Conservation (phyloP, 2,797 vertebrate species). For the Mico argentatus region DNA sequence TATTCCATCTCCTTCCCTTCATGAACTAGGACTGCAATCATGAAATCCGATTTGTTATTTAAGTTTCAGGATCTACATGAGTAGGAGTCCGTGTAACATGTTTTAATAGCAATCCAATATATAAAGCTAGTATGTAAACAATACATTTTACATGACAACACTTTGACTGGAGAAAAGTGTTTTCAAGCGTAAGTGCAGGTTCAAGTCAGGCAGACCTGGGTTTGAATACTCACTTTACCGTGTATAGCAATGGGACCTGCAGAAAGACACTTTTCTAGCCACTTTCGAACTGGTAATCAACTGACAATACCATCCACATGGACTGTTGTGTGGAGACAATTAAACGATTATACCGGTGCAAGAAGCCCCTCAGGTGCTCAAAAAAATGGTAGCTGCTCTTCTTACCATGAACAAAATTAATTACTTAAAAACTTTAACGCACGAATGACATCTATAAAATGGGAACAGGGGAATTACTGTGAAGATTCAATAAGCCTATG, state of each 20-base stretch:
- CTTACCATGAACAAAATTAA: background rate
- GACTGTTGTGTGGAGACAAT: background rate
- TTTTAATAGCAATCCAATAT: slow-evolving; percentile 33
- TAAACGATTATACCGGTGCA: background rate
- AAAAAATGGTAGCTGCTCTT: background rate
- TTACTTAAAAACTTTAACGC: slow-evolving; percentile 23
- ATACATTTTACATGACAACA: slow-evolving; percentile 3
- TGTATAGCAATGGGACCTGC: background rate
- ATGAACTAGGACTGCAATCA: background rate
- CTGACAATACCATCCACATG: background rate
- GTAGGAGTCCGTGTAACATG: background rate
- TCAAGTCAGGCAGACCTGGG: background rate
- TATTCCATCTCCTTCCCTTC: background rate
- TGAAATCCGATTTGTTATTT: background rate
- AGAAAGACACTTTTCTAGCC: background rate
- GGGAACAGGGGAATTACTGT: background rate
- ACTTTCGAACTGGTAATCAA: background rate
- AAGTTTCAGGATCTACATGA: slow-evolving; percentile 26
- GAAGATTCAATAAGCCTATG: background rate
- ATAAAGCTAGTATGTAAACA: background rate
- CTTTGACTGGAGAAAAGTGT: background rate
- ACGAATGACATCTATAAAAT: background rate
- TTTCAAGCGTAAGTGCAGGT: background rate
- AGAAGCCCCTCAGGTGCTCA: background rate
- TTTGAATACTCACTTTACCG: background rate